Conservation (phyloP, 2,113 vertebrate genomes). For the Syngnathus floridae region DNA sequence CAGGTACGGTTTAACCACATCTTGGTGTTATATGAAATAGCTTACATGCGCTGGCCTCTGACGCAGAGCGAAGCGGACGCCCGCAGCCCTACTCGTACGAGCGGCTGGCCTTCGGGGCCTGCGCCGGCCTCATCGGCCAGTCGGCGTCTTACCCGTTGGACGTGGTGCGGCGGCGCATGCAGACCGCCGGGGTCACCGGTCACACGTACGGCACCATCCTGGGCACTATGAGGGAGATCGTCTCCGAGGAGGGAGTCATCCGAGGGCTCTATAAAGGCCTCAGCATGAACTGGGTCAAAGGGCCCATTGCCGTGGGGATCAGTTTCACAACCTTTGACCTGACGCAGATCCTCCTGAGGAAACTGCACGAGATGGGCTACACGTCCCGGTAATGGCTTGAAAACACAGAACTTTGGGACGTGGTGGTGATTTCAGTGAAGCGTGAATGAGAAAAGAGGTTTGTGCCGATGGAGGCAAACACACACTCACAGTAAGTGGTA, state of each 20-base stretch:
- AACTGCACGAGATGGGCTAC: slow-evolving; percentile 68
- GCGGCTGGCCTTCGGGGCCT: slow-evolving; percentile 87
- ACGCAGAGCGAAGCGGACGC: slow-evolving; percentile 79
- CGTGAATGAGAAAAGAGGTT: slow-evolving; percentile 4
- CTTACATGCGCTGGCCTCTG: not conserved
- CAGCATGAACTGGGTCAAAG: slow-evolving; percentile 99
- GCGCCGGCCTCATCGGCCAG: slow-evolving; percentile 88
- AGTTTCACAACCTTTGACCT: slow-evolving; percentile 98
- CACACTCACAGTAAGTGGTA: not conserved
- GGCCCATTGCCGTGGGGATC: slow-evolving; percentile 92
- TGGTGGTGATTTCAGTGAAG: not conserved
- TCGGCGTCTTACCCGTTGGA: slow-evolving; percentile 95
- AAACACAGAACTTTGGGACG: not conserved
- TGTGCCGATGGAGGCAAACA: slow-evolving; percentile 13
- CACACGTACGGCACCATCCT: slow-evolving; percentile 79
- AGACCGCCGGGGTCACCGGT: slow-evolving; percentile 88
- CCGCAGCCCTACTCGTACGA: slow-evolving; percentile 81
- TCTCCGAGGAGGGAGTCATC: slow-evolving; percentile 81
- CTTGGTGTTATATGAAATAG: not conserved
- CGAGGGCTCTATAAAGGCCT: slow-evolving; percentile 93
- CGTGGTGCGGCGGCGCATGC: slow-evolving; percentile 94
- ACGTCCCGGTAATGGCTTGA: slow-evolving; percentile 44
- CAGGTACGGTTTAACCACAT: slow-evolving; percentile 67
- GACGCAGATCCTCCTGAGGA: slow-evolving; percentile 85
- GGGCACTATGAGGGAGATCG: slow-evolving; percentile 81